Conservation (phyloP, 2,113 vertebrate species). For the Lamprologus ornatipinnis region DNA sequence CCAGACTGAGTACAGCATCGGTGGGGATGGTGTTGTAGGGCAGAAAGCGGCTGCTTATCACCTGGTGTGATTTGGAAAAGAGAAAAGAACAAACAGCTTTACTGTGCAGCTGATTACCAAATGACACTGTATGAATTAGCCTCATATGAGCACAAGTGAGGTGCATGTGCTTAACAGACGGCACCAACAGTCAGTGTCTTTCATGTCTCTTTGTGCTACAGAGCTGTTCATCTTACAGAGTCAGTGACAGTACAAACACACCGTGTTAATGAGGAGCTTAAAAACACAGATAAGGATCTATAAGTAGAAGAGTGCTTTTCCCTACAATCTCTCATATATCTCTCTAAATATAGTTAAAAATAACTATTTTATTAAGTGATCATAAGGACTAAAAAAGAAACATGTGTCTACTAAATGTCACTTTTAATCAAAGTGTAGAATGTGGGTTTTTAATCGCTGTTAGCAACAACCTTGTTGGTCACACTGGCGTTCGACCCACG, state of each 20-base stretch:
- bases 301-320: background rate
- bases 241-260: background rate
- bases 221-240: background rate
- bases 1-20: conserved; percentile 92
- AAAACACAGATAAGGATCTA: background rate
- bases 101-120: background rate
- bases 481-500: background rate
- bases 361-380: background rate
- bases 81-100: background rate
- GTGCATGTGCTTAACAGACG: background rate
- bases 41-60: conserved; percentile 96
- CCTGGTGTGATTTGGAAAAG: conserved; percentile 61
- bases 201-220: background rate
- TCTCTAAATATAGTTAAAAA: background rate
- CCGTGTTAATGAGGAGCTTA: background rate
- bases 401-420: background rate
- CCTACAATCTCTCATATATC: background rate
- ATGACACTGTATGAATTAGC: background rate
- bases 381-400: background rate
- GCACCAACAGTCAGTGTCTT: background rate
- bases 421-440: background rate
- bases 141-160: background rate
- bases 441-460: background rate
- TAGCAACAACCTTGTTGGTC: background rate
- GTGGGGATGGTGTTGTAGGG: conserved; percentile 91